phyloP scores from a whole-genome alignment of 2,797 vertebrate genomes.

The Syncerus caffer region DNA sequence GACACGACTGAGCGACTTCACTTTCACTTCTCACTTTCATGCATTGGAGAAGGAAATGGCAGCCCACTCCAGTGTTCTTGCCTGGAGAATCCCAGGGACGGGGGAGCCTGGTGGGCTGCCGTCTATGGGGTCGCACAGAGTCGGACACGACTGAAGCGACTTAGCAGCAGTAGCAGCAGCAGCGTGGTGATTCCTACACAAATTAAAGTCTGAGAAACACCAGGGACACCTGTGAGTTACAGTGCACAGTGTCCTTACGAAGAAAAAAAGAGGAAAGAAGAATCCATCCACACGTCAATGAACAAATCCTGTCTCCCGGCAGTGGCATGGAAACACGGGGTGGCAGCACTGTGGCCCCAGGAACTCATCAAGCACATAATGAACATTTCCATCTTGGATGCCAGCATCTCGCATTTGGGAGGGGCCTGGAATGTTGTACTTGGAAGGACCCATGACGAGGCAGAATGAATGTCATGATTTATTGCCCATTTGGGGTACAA shows the following conservation, averaged over 20 bases:
- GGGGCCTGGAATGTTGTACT: neutral
- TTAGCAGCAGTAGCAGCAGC: too few species aligned
- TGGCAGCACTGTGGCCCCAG: neutral
- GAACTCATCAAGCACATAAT: neutral
- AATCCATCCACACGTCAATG: neutral
- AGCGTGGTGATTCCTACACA: neutral
- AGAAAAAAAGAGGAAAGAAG: neutral
- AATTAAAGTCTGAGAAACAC: neutral
- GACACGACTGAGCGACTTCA: too few species aligned
- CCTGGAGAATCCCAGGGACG: too few species aligned
- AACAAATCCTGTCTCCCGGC: neutral
- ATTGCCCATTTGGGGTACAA: neutral
- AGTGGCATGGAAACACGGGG: neutral
- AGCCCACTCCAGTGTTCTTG: too few species aligned
- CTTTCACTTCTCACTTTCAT: too few species aligned
- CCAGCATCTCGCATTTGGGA: neutral
- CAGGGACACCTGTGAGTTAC: neutral
- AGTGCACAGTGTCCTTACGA: neutral
- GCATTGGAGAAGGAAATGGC: too few species aligned
- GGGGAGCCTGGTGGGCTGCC: too few species aligned
- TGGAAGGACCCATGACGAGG: neutral
- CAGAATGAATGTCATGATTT: neutral
- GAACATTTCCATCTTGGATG: neutral
- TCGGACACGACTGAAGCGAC: too few species aligned
- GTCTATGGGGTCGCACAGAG: too few species aligned